A percentile compares a stretch with the other conserved stretches of the same genome.
phyloP scores from a whole-genome alignment of 2,888 invertebrate genomes.

The Acleris cristana region DNA sequence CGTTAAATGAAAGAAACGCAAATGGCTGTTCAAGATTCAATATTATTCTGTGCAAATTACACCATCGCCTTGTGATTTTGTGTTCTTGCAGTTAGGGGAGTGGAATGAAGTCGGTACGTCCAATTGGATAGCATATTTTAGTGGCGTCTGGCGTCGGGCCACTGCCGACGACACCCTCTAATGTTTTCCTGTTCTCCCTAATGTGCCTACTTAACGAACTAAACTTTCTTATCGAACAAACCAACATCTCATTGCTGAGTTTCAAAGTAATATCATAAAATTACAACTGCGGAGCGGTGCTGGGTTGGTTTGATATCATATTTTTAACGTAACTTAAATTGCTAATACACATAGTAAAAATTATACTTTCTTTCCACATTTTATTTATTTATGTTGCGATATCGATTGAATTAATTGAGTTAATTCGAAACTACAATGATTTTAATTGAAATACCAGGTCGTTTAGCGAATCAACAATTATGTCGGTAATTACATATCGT shows the following conservation, averaged over 20 bases:
- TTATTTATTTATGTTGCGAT: no score
- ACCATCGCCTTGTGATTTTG: slow-evolving; percentile 57
- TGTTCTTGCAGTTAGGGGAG: slow-evolving; percentile 48
- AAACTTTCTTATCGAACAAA: slow-evolving; percentile 79
- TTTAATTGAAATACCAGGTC: no score
- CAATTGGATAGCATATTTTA: slow-evolving; percentile 80
- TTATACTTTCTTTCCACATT: no score
- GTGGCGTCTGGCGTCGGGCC: slow-evolving; percentile 75
- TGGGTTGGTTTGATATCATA: slow-evolving; percentile 26
- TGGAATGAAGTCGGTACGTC: slow-evolving; percentile 64
- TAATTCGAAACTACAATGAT: no score
- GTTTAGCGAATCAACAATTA: no score
- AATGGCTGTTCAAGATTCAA: slow-evolving; percentile 57
- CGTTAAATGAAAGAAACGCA: slow-evolving; percentile 47
- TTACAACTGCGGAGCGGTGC: slow-evolving; percentile 45
- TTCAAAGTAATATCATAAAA: slow-evolving; percentile 67
- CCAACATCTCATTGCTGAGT: slow-evolving; percentile 66
- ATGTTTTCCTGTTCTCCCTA: slow-evolving; percentile 79
- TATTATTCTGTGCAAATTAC: slow-evolving; percentile 64
- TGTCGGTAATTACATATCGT: no score
- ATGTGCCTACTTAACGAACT: slow-evolving; percentile 81
- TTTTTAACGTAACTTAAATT: not conserved
- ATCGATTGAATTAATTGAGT: no score
- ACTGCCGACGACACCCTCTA: slow-evolving; percentile 71
- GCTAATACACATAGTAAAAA: no score